These are phyloP conservation scores for Pogona vitticeps DNA, from an alignment of 2,113 vertebrate species.

Conservation along the genomic window DNA sequence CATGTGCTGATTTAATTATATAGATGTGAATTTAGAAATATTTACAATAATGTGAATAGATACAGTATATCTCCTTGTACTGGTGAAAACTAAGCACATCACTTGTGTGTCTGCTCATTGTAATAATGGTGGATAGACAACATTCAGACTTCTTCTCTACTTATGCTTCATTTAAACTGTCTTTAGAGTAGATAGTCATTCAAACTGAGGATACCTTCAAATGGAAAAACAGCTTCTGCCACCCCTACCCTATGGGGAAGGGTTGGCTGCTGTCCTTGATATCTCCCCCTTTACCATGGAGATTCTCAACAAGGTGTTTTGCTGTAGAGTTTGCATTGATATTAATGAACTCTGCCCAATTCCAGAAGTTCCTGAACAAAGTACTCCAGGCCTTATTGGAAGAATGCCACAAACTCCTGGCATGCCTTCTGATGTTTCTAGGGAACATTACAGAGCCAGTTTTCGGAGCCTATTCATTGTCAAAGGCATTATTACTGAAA, in stretches of 20 bases:
- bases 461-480: background rate
- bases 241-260: background rate
- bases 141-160: no score
- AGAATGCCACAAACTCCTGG: background rate
- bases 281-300: background rate
- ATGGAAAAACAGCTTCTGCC: no score
- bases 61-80: background rate
- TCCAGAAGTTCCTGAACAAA: background rate
- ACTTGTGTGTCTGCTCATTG: no score
- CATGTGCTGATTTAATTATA: background rate
- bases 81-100: no score
- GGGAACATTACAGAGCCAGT: background rate
- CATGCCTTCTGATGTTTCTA: background rate
- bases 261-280: background rate
- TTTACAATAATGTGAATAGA: background rate
- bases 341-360: background rate
- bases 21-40: background rate
- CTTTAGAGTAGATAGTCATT: no score
- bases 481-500: background rate
- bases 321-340: background rate
- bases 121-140: no score
- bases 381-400: background rate
- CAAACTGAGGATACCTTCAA: no score
- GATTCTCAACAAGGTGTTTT: background rate
- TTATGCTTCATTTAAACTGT: no score